Evolutionary conservation across 23 tunicate species (phyloP).

Genomic region (Phallusia fumigata): DNA sequence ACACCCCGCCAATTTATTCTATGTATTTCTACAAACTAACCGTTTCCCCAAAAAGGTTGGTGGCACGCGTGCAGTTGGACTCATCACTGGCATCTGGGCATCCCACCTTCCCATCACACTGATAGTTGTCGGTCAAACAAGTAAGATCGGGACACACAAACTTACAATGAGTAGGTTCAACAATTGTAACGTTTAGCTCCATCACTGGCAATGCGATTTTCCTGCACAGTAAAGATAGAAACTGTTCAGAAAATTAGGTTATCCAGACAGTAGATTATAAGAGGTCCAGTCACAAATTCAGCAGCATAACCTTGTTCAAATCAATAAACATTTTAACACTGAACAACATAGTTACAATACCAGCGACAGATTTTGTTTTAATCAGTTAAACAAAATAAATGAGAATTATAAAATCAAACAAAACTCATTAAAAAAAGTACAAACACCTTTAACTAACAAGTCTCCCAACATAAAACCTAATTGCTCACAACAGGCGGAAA

Average conservation of each 20-base stretch:
- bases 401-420: no score
- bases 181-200: slow-evolving; percentile 26
- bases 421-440: no score
- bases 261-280: not conserved
- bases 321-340: no score
- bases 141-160: slow-evolving; percentile 52
- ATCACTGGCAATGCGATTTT: not conserved
- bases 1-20: not conserved
- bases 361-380: no score
- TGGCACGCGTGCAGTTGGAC: slow-evolving; percentile 48
- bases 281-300: no score
- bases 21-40: slow-evolving; percentile 8
- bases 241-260: not conserved
- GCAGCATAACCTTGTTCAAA: no score
- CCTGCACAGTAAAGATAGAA: not conserved
- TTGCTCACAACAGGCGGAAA: no score
- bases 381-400: no score
- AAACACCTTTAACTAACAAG: no score
- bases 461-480: no score
- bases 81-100: slow-evolving; percentile 86
- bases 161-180: slow-evolving; percentile 52
- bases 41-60: slow-evolving; percentile 26
- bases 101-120: slow-evolving; percentile 83
- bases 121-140: slow-evolving; percentile 53
- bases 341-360: no score